Evolutionary conservation across 2,113 vertebrate species (phyloP).

Genomic region (Odontesthes bonariensis): DNA sequence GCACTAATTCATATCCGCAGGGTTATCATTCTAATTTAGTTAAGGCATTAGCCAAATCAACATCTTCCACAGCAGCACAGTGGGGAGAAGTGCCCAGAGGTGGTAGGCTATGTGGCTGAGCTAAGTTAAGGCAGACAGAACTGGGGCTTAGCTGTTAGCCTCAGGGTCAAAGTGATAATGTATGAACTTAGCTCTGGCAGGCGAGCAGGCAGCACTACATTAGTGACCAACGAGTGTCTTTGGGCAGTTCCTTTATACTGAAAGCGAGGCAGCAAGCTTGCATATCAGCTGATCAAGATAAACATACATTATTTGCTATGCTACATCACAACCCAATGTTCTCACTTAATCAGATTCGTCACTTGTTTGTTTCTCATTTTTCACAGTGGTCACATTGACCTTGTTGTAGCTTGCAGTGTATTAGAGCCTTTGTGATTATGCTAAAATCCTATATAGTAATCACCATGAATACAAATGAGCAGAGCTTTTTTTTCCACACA

Average conservation of each 20-base stretch:
- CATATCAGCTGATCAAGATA: constrained; percentile 21
- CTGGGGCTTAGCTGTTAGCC: constrained; percentile 76
- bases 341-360: constrained; percentile 28
- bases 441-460: constrained; percentile 35
- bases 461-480: constrained; percentile 30
- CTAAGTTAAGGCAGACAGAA: constrained; percentile 78
- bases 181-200: constrained; percentile 72
- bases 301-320: constrained; percentile 20
- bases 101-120: constrained; percentile 73
- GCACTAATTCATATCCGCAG: constrained; percentile 46
- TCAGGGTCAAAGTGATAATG: constrained; percentile 75
- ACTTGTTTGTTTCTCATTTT: neutral
- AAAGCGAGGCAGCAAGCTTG: constrained; percentile 29
- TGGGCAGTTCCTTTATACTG: constrained; percentile 35
- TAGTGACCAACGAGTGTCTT: constrained; percentile 59
- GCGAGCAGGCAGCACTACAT: constrained; percentile 54
- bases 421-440: constrained; percentile 43
- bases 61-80: constrained; percentile 53
- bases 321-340: constrained; percentile 3
- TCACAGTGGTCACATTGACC: constrained; percentile 43
- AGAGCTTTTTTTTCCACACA: neutral
- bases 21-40: constrained; percentile 72
- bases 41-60: constrained; percentile 73
- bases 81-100: constrained; percentile 57
- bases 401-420: constrained; percentile 37